Evolutionary conservation across 1,140 invertebrate species (phyloP), one percentile per base, ranked within the genome.

Genomic region (Globodera ellingtonae): DNA sequence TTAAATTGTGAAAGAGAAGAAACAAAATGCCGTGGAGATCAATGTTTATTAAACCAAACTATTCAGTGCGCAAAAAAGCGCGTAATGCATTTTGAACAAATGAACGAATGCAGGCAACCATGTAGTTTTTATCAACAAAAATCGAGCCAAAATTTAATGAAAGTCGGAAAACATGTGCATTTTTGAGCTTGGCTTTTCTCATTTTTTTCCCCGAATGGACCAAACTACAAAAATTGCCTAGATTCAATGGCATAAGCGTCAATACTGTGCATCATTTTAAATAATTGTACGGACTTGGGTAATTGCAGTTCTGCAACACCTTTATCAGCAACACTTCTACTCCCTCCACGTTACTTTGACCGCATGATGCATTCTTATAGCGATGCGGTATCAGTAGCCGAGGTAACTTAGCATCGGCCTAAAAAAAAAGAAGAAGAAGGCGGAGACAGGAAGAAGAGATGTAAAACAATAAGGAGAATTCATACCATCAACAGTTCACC

Each of bases 371-470:
- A 59, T 15, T 59, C 10, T 59, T 59, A 8, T 59, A 59, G 56
- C 56, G 56, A 59, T 59, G 56, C 24, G 67, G 67, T 6, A 70
- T 8, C 67, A 70, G 67, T 70, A 70, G 24, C 24, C 67, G 67
- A 15, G 67, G 67, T 47, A 70, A 47, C 9, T 70, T 35, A 70
- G 67, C 67, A 44, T 70, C 67, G 67, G 67, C 67, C 67, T 70
- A 1, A 24, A 59, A 59, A 5, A 52, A 4, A 52, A n/a, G n/a
- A n/a, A n/a, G n/a, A n/a, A n/a, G n/a, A n/a, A n/a, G 0, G 50
- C 50, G 35, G 35, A 35, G 35, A 35, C 35, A 3, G 35, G 6
- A 9, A 13, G 10, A 52, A 52, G 50, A 52, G 10, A 6, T 4
- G 0, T 35, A 35, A 35, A 70, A 70, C 35, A 18, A 70, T 35